A percentile compares a stretch with the other conserved stretches of the same genome.
Evolutionary conservation across 1,140 invertebrate species (phyloP).

Genomic region (Microplitis demolitor): DNA sequence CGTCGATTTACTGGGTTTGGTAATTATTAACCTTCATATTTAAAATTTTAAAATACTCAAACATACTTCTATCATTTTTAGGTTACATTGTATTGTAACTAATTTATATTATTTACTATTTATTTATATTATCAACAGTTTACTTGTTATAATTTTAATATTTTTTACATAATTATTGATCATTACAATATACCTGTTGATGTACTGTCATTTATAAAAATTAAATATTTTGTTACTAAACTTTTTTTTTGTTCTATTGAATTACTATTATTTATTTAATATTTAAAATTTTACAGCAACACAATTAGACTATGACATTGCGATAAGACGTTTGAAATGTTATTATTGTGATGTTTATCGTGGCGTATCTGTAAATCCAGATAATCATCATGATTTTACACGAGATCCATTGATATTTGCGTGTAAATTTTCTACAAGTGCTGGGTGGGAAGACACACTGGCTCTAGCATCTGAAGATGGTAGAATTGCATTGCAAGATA

Average conservation of each 20-base stretch:
- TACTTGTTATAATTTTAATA: background rate
- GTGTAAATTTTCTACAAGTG: slow-evolving; percentile 56
- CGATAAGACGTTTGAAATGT: slow-evolving; percentile 51
- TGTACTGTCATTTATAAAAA: background rate
- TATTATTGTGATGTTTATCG: slow-evolving; percentile 46
- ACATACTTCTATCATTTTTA: background rate
- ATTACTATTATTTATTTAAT: background rate
- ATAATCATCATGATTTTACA: slow-evolving; percentile 38
- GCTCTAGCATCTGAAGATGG: slow-evolving; percentile 87
- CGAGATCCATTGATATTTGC: slow-evolving; percentile 55
- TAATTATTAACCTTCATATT: slow-evolving; percentile 24
- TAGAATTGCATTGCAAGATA: slow-evolving; percentile 69
- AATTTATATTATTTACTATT: background rate
- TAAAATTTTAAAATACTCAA: background rate
- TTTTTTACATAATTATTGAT: background rate
- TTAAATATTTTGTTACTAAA: background rate
- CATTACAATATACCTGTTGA: background rate
- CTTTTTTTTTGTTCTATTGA: too few species aligned
- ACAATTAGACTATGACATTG: slow-evolving; percentile 47
- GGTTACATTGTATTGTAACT: background rate
- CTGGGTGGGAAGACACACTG: slow-evolving; percentile 70
- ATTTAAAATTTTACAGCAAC: slow-evolving; percentile 35
- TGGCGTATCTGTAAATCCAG: slow-evolving; percentile 49
- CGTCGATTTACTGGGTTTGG: slow-evolving; percentile 48
- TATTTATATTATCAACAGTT: background rate